Conservation (phyloP, 2,888 invertebrate genomes). For the Nemurella pictetii region DNA sequence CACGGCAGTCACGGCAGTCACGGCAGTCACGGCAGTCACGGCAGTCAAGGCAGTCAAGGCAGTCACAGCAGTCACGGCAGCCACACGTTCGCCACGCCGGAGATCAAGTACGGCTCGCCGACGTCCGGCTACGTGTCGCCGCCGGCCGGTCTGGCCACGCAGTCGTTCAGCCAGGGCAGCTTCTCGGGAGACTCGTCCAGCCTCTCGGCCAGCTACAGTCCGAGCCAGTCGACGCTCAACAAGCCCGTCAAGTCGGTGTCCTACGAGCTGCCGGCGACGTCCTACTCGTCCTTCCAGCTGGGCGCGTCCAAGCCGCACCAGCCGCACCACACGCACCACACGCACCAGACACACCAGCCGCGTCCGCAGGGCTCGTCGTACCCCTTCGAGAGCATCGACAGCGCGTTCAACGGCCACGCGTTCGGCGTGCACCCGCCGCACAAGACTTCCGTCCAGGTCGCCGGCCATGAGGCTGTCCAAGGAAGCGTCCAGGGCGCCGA, state of each 20-base stretch:
- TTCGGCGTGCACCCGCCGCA: not conserved
- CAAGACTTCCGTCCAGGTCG: too few species aligned
- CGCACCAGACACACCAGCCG: not conserved
- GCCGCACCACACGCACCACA: not conserved
- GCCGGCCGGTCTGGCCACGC: not conserved
- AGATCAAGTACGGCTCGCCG: constrained; percentile 2
- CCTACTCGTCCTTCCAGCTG: constrained; percentile 18
- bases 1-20: not conserved
- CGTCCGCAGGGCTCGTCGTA: not conserved
- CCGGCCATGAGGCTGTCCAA: not conserved
- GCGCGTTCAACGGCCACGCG: not conserved
- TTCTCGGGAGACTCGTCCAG: not conserved
- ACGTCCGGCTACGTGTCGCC: not conserved
- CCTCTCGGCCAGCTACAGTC: not conserved
- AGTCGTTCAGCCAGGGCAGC: not conserved
- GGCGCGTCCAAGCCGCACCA: not conserved
- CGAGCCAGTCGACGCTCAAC: not conserved
- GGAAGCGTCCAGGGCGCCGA: not conserved
- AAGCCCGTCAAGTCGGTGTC: constrained; percentile 19
- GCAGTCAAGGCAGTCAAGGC: not conserved
- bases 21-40: not conserved
- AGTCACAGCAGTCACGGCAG: not conserved
- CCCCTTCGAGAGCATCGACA: too few species aligned
- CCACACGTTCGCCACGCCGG: not conserved
- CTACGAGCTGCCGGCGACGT: not conserved